Percentiles rank a stretch among this genome's conserved stretches.
phyloP scores from a whole-genome alignment of 2,113 vertebrate species.

The Rhagologus leucostigma region DNA sequence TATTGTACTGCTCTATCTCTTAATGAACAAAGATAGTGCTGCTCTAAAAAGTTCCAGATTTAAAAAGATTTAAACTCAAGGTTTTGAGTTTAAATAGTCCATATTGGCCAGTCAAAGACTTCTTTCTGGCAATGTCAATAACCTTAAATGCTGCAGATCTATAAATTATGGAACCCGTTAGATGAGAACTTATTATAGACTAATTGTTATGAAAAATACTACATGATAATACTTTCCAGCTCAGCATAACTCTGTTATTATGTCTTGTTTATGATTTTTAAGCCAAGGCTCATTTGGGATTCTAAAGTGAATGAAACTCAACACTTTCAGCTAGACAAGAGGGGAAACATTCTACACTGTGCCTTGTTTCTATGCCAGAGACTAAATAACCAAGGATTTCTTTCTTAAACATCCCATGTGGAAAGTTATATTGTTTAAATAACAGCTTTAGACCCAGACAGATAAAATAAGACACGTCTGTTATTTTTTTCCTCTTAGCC shows the following conservation, averaged over 20 bases:
- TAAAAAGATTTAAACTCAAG: background rate
- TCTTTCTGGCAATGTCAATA: background rate
- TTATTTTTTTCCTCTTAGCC: background rate
- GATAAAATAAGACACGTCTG: background rate
- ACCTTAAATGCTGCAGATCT: background rate
- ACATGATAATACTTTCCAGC: background rate
- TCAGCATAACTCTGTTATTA: background rate
- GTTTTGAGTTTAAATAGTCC: background rate
- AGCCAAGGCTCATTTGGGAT: background rate
- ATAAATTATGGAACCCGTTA: background rate
- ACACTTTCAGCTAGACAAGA: background rate
- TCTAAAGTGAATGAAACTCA: background rate
- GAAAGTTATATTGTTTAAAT: background rate
- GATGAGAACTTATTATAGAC: background rate
- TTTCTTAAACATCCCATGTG: background rate
- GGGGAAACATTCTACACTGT: background rate
- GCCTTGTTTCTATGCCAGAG: background rate
- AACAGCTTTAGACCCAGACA: background rate
- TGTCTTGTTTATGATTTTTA: background rate
- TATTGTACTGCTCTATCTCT: background rate
- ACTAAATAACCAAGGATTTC: background rate
- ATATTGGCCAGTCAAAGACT: background rate
- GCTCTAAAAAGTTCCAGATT: background rate
- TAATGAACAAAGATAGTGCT: background rate
- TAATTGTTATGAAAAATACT: background rate